A percentile compares a stretch with the other conserved stretches of the same genome.
These are phyloP conservation scores for Malthinus flaveolus DNA, from an alignment of 2,888 invertebrate species.

Conservation along the genomic window DNA sequence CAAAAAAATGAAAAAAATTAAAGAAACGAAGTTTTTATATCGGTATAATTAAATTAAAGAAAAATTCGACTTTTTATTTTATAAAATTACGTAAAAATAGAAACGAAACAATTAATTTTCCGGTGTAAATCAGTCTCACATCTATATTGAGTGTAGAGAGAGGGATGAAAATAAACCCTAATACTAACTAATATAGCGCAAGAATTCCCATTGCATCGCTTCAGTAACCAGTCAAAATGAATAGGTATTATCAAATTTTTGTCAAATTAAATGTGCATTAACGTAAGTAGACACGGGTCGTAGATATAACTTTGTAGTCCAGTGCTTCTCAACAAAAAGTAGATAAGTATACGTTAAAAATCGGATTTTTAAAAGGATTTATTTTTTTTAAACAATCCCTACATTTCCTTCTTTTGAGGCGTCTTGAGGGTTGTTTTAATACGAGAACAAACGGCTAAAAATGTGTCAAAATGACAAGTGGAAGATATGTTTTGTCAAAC, in stretches of 20 bases:
- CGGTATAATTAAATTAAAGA: too few species aligned
- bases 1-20: too few species aligned
- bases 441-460: not conserved
- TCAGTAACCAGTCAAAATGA: conserved; percentile 47
- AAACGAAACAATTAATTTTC: conserved; percentile 16
- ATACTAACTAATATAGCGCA: conserved; percentile 46
- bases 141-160: conserved; percentile 39
- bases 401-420: too few species aligned
- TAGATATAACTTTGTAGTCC: conserved; percentile 13
- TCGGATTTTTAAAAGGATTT: conserved; percentile 6
- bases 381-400: not conserved
- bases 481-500: not conserved
- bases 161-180: conserved; percentile 40
- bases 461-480: not conserved
- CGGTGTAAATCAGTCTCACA: conserved; percentile 39
- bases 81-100: not conserved
- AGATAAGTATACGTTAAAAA: conserved; percentile 17
- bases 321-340: conserved; percentile 27
- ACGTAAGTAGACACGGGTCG: conserved; percentile 34
- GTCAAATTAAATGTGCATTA: conserved; percentile 54
- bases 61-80: not conserved
- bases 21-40: too few species aligned
- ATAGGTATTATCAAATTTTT: conserved; percentile 54
- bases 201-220: conserved; percentile 42
- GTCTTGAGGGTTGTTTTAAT: conserved; percentile 3